Conservation (phyloP, 2,113 vertebrate genomes). For the Atherinomorus stipes region DNA sequence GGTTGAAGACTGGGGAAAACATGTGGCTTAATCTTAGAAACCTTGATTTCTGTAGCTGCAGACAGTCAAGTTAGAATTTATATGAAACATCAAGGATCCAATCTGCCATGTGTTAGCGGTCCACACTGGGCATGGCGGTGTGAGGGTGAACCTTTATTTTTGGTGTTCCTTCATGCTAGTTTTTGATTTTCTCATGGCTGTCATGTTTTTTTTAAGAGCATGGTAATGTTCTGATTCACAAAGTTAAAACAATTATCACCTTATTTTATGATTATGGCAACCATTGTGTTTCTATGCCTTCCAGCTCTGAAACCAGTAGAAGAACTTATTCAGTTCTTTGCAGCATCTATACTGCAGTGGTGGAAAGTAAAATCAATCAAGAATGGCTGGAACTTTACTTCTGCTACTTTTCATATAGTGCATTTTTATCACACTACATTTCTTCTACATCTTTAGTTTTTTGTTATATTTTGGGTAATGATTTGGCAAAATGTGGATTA, state of each 20-base stretch:
- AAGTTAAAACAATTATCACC: neutral
- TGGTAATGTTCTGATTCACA: neutral
- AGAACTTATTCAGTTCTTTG: too few species aligned
- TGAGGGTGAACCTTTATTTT: neutral
- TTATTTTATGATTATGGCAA: neutral
- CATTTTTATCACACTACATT: too few species aligned
- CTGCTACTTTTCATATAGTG: too few species aligned
- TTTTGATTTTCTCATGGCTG: neutral
- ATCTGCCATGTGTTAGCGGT: slow-evolving; percentile 1
- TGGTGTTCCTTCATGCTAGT: neutral
- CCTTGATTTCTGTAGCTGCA: neutral
- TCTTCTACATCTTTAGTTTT: too few species aligned
- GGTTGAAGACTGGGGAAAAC: neutral
- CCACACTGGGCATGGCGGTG: neutral
- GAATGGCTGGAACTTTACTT: too few species aligned
- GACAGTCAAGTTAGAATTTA: slow-evolving; percentile 8
- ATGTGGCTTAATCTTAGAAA: neutral
- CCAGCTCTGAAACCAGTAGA: too few species aligned
- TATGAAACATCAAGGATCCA: slow-evolving; percentile 1
- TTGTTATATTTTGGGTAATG: too few species aligned
- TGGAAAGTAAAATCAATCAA: too few species aligned
- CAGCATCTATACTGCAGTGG: too few species aligned
- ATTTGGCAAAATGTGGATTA: too few species aligned
- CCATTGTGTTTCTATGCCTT: too few species aligned
- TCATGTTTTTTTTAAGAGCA: neutral